Evolutionary conservation across 2,113 vertebrate species (phyloP).

Genomic region (Cyanoderma ruficeps): DNA sequence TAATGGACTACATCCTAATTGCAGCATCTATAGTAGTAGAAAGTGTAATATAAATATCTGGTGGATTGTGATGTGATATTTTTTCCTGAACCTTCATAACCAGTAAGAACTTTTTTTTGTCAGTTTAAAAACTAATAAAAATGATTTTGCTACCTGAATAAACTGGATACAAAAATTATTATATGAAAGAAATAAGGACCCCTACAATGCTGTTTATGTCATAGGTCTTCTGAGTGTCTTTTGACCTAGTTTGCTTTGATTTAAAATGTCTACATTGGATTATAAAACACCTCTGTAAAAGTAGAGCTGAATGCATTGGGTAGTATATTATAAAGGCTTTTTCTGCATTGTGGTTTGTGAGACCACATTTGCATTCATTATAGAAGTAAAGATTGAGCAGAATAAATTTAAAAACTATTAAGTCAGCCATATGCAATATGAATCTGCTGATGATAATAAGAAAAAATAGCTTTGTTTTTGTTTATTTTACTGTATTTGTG

Average conservation of each 20-base stretch:
- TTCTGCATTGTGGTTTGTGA: slow-evolving; percentile 18
- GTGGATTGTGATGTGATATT: neutral
- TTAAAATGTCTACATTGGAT: slow-evolving; percentile 39
- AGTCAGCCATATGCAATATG: slow-evolving; percentile 9
- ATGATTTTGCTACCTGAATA: neutral
- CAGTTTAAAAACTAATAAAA: neutral
- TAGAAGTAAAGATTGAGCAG: slow-evolving; percentile 36
- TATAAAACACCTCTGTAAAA: slow-evolving; percentile 44
- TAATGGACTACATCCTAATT: neutral
- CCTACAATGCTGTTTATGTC: slow-evolving; percentile 25
- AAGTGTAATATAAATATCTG: neutral
- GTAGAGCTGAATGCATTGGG: slow-evolving; percentile 15
- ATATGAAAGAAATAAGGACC: slow-evolving; percentile 31
- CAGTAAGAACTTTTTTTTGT: neutral
- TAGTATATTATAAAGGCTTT: slow-evolving; percentile 24
- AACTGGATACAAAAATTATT: neutral
- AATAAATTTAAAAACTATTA: slow-evolving; percentile 51
- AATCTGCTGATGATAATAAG: slow-evolving; percentile 18
- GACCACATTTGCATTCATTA: slow-evolving; percentile 67
- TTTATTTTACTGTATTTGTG: neutral
- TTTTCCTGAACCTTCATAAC: neutral
- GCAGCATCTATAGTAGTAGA: neutral
- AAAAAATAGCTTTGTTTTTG: slow-evolving; percentile 39
- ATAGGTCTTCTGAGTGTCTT: slow-evolving; percentile 9
- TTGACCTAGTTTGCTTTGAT: slow-evolving; percentile 35